Evolutionary conservation across 2,888 invertebrate genomes (phyloP).

Genomic region (Phasia obesa): DNA sequence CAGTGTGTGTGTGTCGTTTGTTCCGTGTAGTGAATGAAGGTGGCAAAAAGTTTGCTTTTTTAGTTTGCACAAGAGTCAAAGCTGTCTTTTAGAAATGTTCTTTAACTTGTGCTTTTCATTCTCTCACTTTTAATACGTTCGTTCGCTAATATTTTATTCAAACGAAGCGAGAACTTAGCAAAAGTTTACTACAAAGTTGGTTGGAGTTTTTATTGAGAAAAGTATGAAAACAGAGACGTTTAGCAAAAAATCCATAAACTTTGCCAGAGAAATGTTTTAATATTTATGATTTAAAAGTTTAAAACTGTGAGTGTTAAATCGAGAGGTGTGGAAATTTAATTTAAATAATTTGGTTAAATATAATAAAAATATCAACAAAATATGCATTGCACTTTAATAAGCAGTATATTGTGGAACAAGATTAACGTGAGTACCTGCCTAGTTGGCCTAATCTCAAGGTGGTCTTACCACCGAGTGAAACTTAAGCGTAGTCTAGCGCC

Average conservation of each 20-base stretch:
- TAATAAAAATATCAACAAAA: too few species aligned
- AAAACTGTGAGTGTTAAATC: not conserved
- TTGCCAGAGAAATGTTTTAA: constrained; percentile 43
- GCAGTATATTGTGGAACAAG: too few species aligned
- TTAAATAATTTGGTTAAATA: too few species aligned
- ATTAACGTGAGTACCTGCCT: too few species aligned
- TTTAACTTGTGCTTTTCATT: constrained; percentile 59
- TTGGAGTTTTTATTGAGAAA: not conserved
- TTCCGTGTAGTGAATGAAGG: constrained; percentile 17
- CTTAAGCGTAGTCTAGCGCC: too few species aligned
- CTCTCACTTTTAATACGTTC: constrained; percentile 55
- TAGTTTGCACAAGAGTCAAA: constrained; percentile 48
- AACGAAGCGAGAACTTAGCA: constrained; percentile 23
- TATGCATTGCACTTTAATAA: too few species aligned
- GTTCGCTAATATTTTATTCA: constrained; percentile 60
- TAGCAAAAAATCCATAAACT: constrained; percentile 1
- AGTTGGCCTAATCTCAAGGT: too few species aligned
- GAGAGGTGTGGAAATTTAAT: too few species aligned
- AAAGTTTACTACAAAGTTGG: constrained; percentile 48
- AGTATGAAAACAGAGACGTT: not conserved
- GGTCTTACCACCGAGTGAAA: too few species aligned
- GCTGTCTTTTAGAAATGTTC: constrained; percentile 55
- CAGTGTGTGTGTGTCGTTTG: too few species aligned
- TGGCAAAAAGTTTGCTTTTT: constrained; percentile 33
- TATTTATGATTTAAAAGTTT: constrained; percentile 33